A percentile compares a stretch with the other conserved stretches of the same genome.
Evolutionary conservation across 2,113 vertebrate genomes (phyloP).

Genomic region (Eurystomus gularis): DNA sequence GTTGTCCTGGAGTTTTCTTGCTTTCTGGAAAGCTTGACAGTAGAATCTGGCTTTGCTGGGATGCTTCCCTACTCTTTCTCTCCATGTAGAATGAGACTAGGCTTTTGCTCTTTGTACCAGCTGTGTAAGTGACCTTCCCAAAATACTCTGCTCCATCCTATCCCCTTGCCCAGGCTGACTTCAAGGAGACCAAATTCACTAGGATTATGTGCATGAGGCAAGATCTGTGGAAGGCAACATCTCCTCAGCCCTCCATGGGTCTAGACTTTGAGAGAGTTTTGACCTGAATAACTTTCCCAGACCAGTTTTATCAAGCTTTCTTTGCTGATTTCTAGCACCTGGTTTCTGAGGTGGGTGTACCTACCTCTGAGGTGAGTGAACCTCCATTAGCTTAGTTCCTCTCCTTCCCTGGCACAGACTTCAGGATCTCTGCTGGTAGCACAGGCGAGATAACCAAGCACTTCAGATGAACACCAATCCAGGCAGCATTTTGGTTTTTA

Average conservation of each 20-base stretch:
- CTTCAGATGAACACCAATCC: not conserved
- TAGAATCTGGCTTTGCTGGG: not conserved
- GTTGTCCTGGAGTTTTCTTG: not conserved
- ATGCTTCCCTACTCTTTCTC: not conserved
- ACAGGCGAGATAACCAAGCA: not conserved
- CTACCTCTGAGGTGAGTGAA: too few species aligned
- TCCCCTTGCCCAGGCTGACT: not conserved
- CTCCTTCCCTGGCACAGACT: not conserved
- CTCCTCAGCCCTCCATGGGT: not conserved
- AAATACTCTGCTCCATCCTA: not conserved
- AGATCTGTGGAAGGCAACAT: not conserved
- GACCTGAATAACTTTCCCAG: not conserved
- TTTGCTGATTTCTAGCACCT: not conserved
- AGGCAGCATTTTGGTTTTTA: not conserved
- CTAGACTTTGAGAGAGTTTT: not conserved
- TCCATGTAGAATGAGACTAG: not conserved
- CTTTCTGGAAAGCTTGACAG: not conserved
- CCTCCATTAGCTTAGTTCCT: not conserved
- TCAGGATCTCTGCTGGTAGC: not conserved
- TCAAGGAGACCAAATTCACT: not conserved
- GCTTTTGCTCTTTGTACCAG: not conserved
- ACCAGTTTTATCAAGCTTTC: not conserved
- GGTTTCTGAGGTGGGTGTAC: not conserved
- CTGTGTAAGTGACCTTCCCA: not conserved
- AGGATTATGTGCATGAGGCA: rapidly evolving